Conservation (phyloP, 1,140 invertebrate species). For the Nomia melanderi region DNA sequence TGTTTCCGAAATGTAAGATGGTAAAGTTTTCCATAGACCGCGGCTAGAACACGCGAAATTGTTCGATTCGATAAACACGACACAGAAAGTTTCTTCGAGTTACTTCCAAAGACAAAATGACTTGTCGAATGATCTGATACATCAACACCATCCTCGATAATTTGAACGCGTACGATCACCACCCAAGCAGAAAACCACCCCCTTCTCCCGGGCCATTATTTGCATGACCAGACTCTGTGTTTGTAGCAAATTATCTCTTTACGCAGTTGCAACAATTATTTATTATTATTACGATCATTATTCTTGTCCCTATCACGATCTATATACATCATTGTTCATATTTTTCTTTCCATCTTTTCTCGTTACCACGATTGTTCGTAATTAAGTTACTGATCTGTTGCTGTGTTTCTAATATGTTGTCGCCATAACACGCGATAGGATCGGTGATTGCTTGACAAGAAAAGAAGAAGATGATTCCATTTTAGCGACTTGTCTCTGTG, state of each 20-base stretch:
- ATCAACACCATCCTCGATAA: background rate
- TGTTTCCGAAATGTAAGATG: too few species aligned
- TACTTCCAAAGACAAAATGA: background rate
- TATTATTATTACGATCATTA: conserved; percentile 45
- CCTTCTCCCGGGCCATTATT: conserved; percentile 80
- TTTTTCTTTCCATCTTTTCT: conserved; percentile 45
- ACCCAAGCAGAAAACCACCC: conserved; percentile 77
- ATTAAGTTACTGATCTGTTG: background rate
- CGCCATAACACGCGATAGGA: background rate
- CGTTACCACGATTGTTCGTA: conserved; percentile 23
- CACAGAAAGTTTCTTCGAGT: too few species aligned
- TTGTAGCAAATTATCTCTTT: conserved; percentile 79
- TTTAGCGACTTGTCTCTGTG: conserved; percentile 41
- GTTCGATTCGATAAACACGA: too few species aligned
- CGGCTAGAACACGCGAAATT: too few species aligned
- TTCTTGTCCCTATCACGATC: conserved; percentile 37
- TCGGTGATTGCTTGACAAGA: conserved; percentile 14
- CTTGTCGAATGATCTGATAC: background rate
- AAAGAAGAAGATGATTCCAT: conserved; percentile 16
- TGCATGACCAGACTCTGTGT: conserved; percentile 81
- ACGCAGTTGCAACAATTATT: conserved; percentile 77
- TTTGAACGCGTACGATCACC: conserved; percentile 71
- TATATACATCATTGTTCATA: conserved; percentile 19
- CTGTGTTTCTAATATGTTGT: conserved; percentile 16
- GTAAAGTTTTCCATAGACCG: too few species aligned